Evolutionary conservation across 2,888 invertebrate species (phyloP).

Genomic region (Apodemia mormo): DNA sequence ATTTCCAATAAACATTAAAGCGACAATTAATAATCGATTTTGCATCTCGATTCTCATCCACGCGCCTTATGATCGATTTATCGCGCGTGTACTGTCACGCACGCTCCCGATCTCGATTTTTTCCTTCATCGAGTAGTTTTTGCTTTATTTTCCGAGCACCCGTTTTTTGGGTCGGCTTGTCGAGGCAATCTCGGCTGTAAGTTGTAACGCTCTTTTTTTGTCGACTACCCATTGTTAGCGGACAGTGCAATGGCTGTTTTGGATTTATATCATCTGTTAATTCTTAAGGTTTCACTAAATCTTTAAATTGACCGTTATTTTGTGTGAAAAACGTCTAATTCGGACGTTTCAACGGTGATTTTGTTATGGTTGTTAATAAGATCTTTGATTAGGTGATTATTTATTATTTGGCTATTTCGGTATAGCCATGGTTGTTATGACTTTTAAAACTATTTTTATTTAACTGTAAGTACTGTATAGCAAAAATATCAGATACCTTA

Average conservation of each 20-base stretch:
- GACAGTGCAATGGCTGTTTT: slow-evolving; percentile 45
- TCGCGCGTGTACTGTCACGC: slow-evolving; percentile 68
- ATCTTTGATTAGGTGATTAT: slow-evolving; percentile 3
- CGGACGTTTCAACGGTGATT: slow-evolving; percentile 46
- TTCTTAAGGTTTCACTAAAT: slow-evolving; percentile 44
- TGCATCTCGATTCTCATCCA: slow-evolving; percentile 50
- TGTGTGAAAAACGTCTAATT: slow-evolving; percentile 43
- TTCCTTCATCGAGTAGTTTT: slow-evolving; percentile 49
- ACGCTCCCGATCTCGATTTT: slow-evolving; percentile 66
- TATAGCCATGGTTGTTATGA: neutral
- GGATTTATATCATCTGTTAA: slow-evolving; percentile 57
- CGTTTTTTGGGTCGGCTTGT: slow-evolving; percentile 63
- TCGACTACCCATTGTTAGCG: slow-evolving; percentile 53
- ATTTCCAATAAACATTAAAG: slow-evolving; percentile 23
- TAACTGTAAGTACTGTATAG: neutral
- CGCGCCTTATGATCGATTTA: slow-evolving; percentile 56
- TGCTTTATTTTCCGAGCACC: slow-evolving; percentile 48
- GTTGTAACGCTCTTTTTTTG: slow-evolving; percentile 45
- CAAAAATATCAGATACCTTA: too few relatives aligned
- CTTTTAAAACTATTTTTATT: neutral
- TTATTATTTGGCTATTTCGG: slow-evolving; percentile 10
- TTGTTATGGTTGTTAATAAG: slow-evolving; percentile 16
- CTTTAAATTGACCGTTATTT: slow-evolving; percentile 46
- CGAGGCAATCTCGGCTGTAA: slow-evolving; percentile 37
- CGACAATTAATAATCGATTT: slow-evolving; percentile 52